Conservation (phyloP, 2,797 vertebrate species). For the Artibeus jamaicensis region DNA sequence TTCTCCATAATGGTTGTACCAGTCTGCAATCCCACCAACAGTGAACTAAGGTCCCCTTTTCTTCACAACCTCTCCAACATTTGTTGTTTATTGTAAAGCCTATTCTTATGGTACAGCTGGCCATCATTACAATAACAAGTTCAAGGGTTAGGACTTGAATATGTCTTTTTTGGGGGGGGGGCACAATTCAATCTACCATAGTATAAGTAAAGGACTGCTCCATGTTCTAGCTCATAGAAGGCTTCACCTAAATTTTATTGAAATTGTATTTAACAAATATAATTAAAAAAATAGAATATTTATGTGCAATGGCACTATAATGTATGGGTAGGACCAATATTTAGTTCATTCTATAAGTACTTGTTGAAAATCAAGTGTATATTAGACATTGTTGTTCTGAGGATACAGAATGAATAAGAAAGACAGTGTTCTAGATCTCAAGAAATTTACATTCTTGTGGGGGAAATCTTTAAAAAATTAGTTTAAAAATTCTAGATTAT, state of each 20-base stretch:
- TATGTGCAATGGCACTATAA: background rate
- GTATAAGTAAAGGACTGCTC: background rate
- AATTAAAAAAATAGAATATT: constrained; percentile 4
- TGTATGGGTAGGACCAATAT: background rate
- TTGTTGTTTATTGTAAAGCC: too few species aligned
- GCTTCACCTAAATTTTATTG: background rate
- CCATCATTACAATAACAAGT: background rate
- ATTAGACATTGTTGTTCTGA: background rate
- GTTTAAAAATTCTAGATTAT: background rate
- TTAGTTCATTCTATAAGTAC: background rate
- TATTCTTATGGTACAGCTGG: background rate
- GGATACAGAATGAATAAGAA: background rate
- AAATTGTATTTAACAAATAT: background rate
- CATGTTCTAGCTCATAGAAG: background rate
- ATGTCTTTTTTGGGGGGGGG: background rate
- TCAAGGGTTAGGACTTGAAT: background rate
- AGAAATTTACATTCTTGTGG: background rate
- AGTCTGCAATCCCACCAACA: too few species aligned
- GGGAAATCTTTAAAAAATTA: background rate
- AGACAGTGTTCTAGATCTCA: background rate
- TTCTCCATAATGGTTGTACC: too few species aligned
- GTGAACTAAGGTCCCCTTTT: too few species aligned
- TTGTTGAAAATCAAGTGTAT: background rate
- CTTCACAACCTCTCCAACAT: too few species aligned
- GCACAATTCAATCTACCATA: background rate